These are phyloP conservation scores for Trachemys scripta DNA, from an alignment of 2,113 vertebrate species.

Conservation along the genomic window DNA sequence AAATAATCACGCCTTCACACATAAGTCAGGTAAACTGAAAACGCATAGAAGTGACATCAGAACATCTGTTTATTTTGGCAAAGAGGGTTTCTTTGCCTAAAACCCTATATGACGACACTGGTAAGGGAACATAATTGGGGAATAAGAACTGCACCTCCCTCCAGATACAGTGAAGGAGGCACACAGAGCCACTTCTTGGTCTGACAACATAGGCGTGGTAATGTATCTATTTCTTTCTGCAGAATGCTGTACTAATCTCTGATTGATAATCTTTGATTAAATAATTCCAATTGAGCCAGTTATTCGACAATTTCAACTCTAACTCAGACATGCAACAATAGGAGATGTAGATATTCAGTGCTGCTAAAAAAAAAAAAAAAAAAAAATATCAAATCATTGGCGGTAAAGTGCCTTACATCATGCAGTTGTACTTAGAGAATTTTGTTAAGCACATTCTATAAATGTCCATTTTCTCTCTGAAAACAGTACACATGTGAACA, in stretches of 20 bases:
- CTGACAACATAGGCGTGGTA: not conserved
- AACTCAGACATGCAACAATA: not conserved
- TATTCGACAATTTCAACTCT: no score
- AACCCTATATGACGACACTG: no score
- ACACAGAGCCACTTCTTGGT: not conserved
- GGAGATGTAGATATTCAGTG: not conserved
- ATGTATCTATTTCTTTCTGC: not conserved
- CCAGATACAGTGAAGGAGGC: not conserved
- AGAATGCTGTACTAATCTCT: not conserved
- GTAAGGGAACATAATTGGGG: no score
- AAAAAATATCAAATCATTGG: not conserved
- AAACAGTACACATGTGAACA: not conserved
- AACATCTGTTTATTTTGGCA: no score
- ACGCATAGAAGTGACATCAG: no score
- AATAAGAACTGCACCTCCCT: not conserved
- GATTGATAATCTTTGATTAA: no score
- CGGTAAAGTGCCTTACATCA: not conserved
- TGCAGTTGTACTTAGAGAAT: not conserved
- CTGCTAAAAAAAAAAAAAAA: not conserved
- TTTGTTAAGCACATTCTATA: not conserved
- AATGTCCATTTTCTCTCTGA: not conserved
- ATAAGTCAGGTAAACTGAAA: no score
- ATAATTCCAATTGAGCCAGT: not conserved
- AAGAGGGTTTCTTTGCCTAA: no score
- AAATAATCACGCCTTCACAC: no score